These are phyloP conservation scores for Drosophila picticornis DNA, from an alignment of 2,888 invertebrate genomes.

Conservation along the genomic window DNA sequence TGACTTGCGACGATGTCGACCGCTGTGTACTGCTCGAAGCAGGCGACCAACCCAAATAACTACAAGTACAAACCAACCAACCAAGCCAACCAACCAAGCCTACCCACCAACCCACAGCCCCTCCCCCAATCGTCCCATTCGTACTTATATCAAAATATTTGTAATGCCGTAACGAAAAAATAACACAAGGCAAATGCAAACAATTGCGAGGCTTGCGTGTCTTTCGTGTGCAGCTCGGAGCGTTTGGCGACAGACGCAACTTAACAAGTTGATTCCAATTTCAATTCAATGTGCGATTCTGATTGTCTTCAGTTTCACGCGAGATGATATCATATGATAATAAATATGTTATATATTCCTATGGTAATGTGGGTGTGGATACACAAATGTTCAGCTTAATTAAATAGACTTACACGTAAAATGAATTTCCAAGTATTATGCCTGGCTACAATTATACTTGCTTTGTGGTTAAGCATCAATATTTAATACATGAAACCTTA, in stretches of 20 bases:
- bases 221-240: conserved; percentile 18
- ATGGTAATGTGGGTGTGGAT: not conserved
- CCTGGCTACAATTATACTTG: not conserved
- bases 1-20: conserved; percentile 41
- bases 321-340: not conserved
- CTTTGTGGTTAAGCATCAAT: not conserved
- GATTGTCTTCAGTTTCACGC: conserved; percentile 11
- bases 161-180: conserved; percentile 48
- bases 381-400: not conserved
- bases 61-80: conserved; percentile 9
- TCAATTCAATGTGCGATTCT: conserved; percentile 20
- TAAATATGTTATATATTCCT: not conserved
- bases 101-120: not conserved
- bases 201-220: conserved; percentile 34
- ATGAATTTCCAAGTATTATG: not conserved
- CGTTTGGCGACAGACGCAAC: conserved; percentile 13
- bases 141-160: conserved; percentile 51
- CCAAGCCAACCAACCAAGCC: not conserved
- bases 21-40: conserved; percentile 50
- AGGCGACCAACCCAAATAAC: conserved; percentile 45
- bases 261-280: conserved; percentile 29
- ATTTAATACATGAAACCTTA: not conserved
- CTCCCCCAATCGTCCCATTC: not conserved
- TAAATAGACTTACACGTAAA: not conserved
- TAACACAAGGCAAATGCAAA: conserved; percentile 45